A percentile compares a stretch with the other conserved stretches of the same genome.
These are phyloP conservation scores for Cochlearius cochlearius DNA, from an alignment of 2,113 vertebrate species.

Conservation along the genomic window DNA sequence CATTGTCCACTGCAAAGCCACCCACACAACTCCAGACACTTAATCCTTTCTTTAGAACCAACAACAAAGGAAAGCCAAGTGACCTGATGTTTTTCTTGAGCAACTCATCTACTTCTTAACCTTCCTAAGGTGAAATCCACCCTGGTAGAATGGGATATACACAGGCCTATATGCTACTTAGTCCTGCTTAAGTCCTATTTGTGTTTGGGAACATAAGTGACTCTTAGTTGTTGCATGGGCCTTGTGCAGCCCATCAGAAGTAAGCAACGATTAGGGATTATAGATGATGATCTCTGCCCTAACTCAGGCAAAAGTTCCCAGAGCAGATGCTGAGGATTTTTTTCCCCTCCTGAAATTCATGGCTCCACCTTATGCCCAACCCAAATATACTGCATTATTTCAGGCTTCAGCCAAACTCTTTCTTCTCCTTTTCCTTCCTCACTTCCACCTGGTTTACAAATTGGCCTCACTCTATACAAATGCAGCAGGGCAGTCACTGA, in stretches of 20 bases:
- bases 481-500: neutral
- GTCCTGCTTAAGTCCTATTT: neutral
- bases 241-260: neutral
- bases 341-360: neutral
- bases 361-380: neutral
- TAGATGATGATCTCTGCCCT: neutral
- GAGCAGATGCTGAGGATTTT: neutral
- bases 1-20: neutral
- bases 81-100: neutral
- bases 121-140: neutral
- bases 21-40: neutral
- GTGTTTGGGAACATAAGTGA: neutral
- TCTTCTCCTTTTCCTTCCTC: neutral
- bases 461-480: neutral
- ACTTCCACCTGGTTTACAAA: neutral
- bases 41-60: neutral
- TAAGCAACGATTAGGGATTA: neutral
- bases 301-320: neutral
- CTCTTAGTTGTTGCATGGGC: neutral
- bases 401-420: neutral
- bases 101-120: neutral
- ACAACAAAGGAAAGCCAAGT: neutral
- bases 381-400: neutral
- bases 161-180: accelerated
- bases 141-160: neutral